A percentile compares a stretch with the other conserved stretches of the same genome.
These are phyloP conservation scores for Mellivora capensis DNA, from an alignment of 2,113 vertebrate species.

Conservation along the genomic window DNA sequence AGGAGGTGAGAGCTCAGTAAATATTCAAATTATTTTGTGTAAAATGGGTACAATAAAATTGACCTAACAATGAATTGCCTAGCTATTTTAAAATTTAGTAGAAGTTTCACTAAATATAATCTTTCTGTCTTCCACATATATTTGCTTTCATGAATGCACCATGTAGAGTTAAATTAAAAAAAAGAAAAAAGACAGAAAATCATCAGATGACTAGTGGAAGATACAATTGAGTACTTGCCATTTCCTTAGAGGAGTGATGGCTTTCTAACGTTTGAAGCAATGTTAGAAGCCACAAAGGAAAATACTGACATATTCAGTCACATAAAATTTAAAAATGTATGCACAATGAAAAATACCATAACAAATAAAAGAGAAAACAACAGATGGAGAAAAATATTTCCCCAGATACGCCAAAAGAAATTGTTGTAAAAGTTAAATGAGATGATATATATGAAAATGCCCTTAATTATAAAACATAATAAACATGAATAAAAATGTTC, in stretches of 20 bases:
- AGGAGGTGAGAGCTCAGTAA: neutral
- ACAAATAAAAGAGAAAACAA: neutral
- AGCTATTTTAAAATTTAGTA: neutral
- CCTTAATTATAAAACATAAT: neutral
- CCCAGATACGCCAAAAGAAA: neutral
- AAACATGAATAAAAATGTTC: neutral
- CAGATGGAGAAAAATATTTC: constrained; percentile 4
- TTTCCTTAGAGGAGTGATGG: neutral
- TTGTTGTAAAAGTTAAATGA: neutral
- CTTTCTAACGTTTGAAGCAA: neutral
- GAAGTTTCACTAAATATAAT: neutral
- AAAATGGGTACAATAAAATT: neutral
- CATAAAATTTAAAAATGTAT: neutral
- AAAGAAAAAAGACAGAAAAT: neutral
- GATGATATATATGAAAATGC: neutral
- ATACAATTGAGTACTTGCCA: neutral
- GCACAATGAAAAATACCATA: neutral
- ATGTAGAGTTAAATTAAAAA: neutral
- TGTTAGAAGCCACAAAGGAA: neutral
- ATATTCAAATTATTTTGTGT: neutral
- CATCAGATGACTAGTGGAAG: neutral
- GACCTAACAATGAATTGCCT: neutral
- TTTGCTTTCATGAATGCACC: neutral
- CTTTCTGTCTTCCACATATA: neutral
- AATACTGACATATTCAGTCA: neutral